Base-by-base conservation (phyloP, 2,888 invertebrate species). In the Dexiosoma caninum region DNA sequence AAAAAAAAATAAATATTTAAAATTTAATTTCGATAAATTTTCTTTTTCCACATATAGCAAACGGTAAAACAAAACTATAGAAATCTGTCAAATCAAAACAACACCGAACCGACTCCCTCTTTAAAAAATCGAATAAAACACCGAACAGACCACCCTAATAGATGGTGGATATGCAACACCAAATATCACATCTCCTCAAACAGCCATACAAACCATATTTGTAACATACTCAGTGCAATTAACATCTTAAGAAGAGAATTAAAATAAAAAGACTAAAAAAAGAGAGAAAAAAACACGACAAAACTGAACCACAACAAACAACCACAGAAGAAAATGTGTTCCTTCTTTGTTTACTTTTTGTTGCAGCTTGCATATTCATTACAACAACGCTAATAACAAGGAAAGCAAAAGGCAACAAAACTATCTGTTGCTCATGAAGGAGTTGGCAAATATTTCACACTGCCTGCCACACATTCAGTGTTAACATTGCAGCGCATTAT, bases 301-400 rank as follows among this genome's bases (percentile, higher is more conserved):
- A 62, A 57, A 64, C 40, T 46, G 46, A 69, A 60, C 79, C 70
- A 66, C 67, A 75, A 64, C 69, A 75, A 66, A 75, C 64, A 80
- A n/a, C n/a, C n/a, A n/a, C n/a, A n/a, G n/a, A 57, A 75, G 44
- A 66, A 66, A 66, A 66, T 75, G 32, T 59, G 16, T 53, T 42
- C 19, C n/a, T 53, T 53, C 27, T 67, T 46, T 60, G 67, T 59
- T 59, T 67, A 51, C 16, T 51, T 67, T 59, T 75, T 27, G 19
- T 69, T 78, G 78, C 78, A 78, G 78, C 78, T 78, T 72, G 78
- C 46, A 64, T 46, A 57, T 57, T 32, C 49, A 77, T 55, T 53
- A 66, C 14, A 51, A 42, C 62, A 32, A 69, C 14, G 27, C n/a
- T 6, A 10, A 23, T 10, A 16, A 32, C 2, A 21, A 44, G 2